Conservation (phyloP, 37 sponge, comb jelly and placozoan genomes). For the Spongilla lacustris region DNA sequence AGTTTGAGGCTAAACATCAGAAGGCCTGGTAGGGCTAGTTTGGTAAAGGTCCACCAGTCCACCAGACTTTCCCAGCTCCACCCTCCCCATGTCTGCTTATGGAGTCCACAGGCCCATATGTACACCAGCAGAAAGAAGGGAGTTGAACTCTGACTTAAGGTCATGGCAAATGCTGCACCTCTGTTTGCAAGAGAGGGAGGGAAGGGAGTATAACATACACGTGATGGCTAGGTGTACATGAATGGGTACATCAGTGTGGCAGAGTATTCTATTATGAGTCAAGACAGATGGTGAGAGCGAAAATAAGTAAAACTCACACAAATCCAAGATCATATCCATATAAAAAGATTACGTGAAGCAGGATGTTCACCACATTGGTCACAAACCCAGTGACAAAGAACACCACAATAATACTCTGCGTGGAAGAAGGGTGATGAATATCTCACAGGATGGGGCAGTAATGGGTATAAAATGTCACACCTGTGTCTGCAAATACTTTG, state of each 20-base stretch:
- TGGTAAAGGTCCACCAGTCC: slow-evolving; percentile 8
- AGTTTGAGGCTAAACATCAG: slow-evolving; percentile 54
- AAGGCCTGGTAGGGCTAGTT: slow-evolving; percentile 11
- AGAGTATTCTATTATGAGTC: not conserved
- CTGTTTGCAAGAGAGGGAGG: slow-evolving; percentile 3
- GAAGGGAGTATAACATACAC: slow-evolving; percentile 28
- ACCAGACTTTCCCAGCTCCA: slow-evolving; percentile 69
- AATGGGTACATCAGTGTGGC: too few relatives aligned
- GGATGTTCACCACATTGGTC: slow-evolving; percentile 8
- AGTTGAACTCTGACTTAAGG: not conserved
- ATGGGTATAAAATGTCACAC: not conserved
- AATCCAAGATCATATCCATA: slow-evolving; percentile 23
- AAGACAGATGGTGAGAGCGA: not conserved
- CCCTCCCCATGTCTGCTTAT: slow-evolving; percentile 66
- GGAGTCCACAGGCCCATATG: slow-evolving; percentile 35
- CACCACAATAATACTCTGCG: slow-evolving; percentile 60
- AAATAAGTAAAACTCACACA: slow-evolving; percentile 26
- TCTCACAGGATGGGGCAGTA: not conserved
- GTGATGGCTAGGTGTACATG: too few relatives aligned
- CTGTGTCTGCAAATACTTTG: slow-evolving; percentile 64
- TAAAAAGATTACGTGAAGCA: slow-evolving; percentile 25
- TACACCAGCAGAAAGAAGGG: slow-evolving; percentile 40
- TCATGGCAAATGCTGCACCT: slow-evolving; percentile 36
- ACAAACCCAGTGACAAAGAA: slow-evolving; percentile 33
- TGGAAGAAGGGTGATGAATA: not conserved